Evolutionary conservation across 2,113 vertebrate species (phyloP).

Genomic region (Osmerus eperlanus): DNA sequence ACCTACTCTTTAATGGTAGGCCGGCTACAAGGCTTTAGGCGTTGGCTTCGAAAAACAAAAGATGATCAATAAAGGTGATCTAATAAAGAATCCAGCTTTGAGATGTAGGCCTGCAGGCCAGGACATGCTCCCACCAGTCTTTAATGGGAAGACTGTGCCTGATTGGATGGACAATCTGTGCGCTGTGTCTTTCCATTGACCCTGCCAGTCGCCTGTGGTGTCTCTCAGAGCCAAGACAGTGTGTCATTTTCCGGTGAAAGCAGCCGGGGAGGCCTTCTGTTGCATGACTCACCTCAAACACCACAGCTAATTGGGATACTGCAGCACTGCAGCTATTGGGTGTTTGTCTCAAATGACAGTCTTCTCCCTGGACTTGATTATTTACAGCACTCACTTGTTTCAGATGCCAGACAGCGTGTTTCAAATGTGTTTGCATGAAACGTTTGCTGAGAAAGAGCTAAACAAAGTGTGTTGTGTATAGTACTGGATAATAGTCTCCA

Average conservation of each 20-base stretch:
- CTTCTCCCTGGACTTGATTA: conserved; percentile 68
- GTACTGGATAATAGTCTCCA: too few relatives aligned
- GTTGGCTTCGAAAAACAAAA: conserved; percentile 51
- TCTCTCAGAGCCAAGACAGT: conserved; percentile 14
- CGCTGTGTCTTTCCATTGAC: conserved; percentile 14
- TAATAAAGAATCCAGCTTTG: conserved; percentile 48
- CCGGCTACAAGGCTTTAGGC: conserved; percentile 44
- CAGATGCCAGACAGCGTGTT: conserved; percentile 18
- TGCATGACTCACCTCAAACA: conserved; percentile 40
- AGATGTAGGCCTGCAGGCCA: conserved; percentile 40
- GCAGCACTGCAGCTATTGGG: conserved; percentile 21
- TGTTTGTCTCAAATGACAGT: conserved; percentile 51
- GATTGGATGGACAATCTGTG: conserved; percentile 6
- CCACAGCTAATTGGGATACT: conserved; percentile 37
- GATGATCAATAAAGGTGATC: conserved; percentile 63
- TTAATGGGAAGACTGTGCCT: conserved; percentile 19
- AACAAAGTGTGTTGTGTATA: too few relatives aligned
- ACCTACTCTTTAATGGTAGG: conserved; percentile 32
- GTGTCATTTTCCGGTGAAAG: conserved; percentile 14
- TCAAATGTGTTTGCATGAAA: conserved; percentile 11
- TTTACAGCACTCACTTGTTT: conserved; percentile 38
- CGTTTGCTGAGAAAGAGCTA: conserved; percentile 15
- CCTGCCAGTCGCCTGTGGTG: conserved; percentile 29
- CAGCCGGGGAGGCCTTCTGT: conserved; percentile 22
- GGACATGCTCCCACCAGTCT: conserved; percentile 46